Base-by-base conservation (phyloP, 2,888 invertebrate species). In the Dicranocentrus wangi region DNA sequence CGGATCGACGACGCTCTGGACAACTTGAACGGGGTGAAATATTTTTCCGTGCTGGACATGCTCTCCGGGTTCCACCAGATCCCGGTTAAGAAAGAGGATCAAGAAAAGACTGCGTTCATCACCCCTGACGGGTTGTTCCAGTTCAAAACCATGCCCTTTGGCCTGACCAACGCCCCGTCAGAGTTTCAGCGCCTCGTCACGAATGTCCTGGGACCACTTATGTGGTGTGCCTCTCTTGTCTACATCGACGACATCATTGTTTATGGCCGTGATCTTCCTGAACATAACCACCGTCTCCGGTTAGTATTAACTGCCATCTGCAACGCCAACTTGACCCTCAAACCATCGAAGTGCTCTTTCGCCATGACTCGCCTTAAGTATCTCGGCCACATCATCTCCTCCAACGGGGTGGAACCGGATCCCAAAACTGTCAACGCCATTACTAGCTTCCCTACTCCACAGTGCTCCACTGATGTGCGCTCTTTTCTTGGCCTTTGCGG, bases 371-470 rank as follows among this genome's bases (percentile, higher is more conserved):
- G 85, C 28, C 28, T 89, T 1, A 84, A 85, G 51, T 88, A 87
- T 75, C 76, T 89, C 1, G 88, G 88, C 0, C 88, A 88, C 69
- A 42, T 87, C 0, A 87, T 89, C 0, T 87, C 87, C 72, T 55
- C 71, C 3, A 47, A 86, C 0, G 84, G 83, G 15, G 63, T 83
- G 3, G 51, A 65, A 25, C 70, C 71, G n/a, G 75, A 85, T 32
- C 83, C 83, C 1, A 75, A 72, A 0, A 85, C 81, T 69, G 53
- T 84, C 7, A 13, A 23, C 23, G 77, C 84, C 1, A 70, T 87
- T 7, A 28, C 13, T 8, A 25, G 78, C 15, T 84, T 85, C 68
- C 82, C 84, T 10, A 39, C 43, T 2, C 85, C 86, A 1, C 68
- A 15, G 8, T 55, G 10, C 8, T 53, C 65, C 8, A 82, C 69